phyloP scores from a whole-genome alignment of 2,797 vertebrate species.

The Emydoidea blandingii region DNA sequence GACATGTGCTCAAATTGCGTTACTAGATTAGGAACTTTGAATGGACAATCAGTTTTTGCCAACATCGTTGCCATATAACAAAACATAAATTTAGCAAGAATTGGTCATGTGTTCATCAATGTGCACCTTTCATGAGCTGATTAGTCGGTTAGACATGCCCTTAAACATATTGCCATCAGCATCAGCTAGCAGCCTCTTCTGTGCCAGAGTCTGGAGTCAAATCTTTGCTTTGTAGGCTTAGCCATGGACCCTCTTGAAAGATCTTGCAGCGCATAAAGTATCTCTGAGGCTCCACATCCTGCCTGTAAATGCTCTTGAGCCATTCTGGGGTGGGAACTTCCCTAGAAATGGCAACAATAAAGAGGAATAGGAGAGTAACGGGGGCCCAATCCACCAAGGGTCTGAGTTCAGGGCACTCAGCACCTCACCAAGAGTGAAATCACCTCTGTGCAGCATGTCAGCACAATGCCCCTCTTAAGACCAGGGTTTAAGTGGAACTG shows the following conservation, averaged over 20 bases:
- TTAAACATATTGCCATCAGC: not conserved
- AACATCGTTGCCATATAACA: not conserved
- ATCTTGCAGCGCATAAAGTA: not conserved
- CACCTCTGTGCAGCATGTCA: accelerated
- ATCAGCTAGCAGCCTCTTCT: not conserved
- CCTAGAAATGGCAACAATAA: not conserved
- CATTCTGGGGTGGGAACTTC: slow-evolving; percentile 3
- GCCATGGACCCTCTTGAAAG: not conserved
- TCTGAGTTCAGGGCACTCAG: not conserved
- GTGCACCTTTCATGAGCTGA: not conserved
- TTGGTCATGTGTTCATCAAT: not conserved
- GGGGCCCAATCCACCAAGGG: not conserved
- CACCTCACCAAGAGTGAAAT: not conserved
- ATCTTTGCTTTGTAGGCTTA: not conserved
- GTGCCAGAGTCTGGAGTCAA: not conserved
- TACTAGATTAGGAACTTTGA: not conserved
- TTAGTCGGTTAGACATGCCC: not conserved
- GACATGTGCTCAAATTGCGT: slow-evolving; percentile 35
- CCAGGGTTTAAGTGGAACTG: not conserved
- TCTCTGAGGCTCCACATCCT: not conserved
- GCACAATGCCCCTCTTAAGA: accelerated
- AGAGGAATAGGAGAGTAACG: not conserved
- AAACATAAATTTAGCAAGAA: slow-evolving; percentile 12
- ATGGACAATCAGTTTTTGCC: not conserved
- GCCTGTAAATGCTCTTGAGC: not conserved